Conservation (phyloP, 2,888 invertebrate genomes). For the Melipona bicolor region DNA sequence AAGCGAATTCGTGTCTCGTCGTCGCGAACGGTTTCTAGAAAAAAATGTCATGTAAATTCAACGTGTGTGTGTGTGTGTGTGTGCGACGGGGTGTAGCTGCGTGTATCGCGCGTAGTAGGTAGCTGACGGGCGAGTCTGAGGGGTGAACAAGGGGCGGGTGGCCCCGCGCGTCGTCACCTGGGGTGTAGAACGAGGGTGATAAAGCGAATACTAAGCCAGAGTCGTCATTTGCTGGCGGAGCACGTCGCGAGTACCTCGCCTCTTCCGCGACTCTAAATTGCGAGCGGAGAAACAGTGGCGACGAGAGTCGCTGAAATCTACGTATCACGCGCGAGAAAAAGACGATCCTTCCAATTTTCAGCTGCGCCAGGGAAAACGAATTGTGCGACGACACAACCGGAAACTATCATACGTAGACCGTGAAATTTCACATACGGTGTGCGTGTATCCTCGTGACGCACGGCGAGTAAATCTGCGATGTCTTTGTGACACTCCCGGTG, state of each 20-base stretch:
- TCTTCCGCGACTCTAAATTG: conserved; percentile 32
- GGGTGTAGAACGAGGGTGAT: conserved; percentile 32
- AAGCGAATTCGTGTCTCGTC: conserved; percentile 2
- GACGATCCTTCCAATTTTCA: conserved; percentile 16
- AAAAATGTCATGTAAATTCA: background rate
- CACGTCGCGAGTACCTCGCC: conserved; percentile 38
- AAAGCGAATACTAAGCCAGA: conserved; percentile 51
- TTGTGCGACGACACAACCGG: too few relatives aligned
- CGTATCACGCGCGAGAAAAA: background rate
- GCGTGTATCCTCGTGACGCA: background rate
- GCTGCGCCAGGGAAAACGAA: background rate
- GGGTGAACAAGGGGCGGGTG: conserved; percentile 30
- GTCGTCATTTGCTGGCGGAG: conserved; percentile 50
- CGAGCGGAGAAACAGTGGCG: conserved; percentile 20
- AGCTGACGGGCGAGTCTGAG: background rate
- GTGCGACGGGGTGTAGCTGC: too few relatives aligned
- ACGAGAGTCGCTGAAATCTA: background rate
- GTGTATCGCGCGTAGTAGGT: background rate
- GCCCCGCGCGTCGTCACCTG: conserved; percentile 50
- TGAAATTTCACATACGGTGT: background rate
- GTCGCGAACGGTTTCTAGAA: too few relatives aligned
- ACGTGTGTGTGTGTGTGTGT: too few relatives aligned
- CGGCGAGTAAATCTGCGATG: background rate
- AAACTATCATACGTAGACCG: background rate
- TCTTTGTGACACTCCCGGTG: background rate